These are phyloP conservation scores for Mormyrus proboscirostris DNA, from an alignment of 2,797 vertebrate species.

Conservation along the genomic window DNA sequence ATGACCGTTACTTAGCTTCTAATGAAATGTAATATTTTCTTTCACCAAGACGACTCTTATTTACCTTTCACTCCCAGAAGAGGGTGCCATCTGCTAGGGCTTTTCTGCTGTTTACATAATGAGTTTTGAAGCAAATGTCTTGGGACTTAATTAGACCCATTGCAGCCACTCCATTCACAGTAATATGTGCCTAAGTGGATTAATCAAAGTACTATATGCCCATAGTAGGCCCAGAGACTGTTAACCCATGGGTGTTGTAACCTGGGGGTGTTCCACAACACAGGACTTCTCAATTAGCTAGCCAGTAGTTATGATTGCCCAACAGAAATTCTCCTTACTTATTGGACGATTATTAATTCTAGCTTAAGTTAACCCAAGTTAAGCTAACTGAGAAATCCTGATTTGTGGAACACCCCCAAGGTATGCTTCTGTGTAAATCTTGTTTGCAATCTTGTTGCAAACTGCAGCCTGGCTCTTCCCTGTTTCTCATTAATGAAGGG, in stretches of 20 bases:
- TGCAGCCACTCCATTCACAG: constrained; percentile 21
- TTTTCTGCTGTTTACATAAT: constrained; percentile 25
- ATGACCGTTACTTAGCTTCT: neutral
- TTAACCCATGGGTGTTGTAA: neutral
- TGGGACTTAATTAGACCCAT: constrained; percentile 39
- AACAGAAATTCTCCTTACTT: neutral
- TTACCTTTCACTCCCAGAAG: neutral
- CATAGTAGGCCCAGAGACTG: neutral
- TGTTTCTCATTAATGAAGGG: too few relatives aligned
- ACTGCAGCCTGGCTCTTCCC: too few relatives aligned
- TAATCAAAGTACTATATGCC: constrained; percentile 31
- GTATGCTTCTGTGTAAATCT: too few relatives aligned
- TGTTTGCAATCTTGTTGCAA: too few relatives aligned
- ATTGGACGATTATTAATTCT: neutral
- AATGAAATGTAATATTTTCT: neutral
- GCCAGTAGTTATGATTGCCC: neutral
- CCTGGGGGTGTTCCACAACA: neutral
- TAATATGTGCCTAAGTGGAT: constrained; percentile 41
- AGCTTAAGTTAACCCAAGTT: neutral
- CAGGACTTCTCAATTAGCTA: neutral
- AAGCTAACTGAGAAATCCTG: neutral
- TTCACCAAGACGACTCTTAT: neutral
- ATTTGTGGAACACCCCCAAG: neutral
- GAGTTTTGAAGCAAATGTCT: constrained; percentile 29
- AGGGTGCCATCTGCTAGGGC: neutral